Evolutionary conservation across 2,113 vertebrate species (phyloP).

Genomic region (Oreochromis niloticus): DNA sequence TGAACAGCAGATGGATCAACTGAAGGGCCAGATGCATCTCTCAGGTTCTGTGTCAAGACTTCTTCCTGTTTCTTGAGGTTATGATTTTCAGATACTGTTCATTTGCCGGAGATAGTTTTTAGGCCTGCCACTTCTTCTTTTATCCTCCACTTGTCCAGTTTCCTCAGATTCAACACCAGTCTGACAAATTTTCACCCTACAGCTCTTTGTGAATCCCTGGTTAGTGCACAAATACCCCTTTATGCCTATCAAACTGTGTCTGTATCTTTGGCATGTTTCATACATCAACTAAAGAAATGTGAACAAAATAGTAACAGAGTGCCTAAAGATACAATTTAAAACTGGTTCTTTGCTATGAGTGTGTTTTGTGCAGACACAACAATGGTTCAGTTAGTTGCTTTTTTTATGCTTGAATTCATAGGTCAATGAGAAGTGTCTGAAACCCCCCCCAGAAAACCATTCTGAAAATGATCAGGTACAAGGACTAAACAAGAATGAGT

Average conservation of each 20-base stretch:
- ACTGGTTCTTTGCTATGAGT: not conserved
- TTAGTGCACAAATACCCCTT: not conserved
- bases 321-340: not conserved
- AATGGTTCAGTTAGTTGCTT: not conserved
- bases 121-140: not conserved
- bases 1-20: not conserved
- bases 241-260: not conserved
- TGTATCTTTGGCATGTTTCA: not conserved
- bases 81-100: not conserved
- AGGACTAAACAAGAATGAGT: not conserved
- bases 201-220: not conserved
- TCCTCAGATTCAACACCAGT: not conserved
- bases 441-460: not conserved
- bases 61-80: not conserved
- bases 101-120: not conserved
- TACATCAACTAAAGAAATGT: not conserved
- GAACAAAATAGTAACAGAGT: not conserved
- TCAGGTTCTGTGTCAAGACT: not conserved
- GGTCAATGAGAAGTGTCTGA: not conserved
- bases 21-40: not conserved
- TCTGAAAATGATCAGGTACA: not conserved
- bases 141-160: not conserved
- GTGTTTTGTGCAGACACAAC: not conserved
- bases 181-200: not conserved
- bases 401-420: not conserved